Base-by-base conservation (phyloP, 23 tunicate genomes). In the Ciona savignyi region DNA sequence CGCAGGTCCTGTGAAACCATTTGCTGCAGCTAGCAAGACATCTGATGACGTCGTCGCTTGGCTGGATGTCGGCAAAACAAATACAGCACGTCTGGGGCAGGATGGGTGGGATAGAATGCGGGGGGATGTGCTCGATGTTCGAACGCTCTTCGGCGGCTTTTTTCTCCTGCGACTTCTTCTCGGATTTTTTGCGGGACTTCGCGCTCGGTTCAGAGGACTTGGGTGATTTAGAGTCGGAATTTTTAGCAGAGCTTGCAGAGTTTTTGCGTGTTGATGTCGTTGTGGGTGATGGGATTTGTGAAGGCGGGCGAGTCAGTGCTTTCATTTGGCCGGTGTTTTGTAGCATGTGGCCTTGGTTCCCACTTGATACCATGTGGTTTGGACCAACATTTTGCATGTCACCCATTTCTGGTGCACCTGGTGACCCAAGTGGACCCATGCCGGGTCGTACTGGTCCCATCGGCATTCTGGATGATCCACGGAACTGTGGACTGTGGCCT, bases 1-100 rank as follows among this genome's bases (percentile, higher is more conserved):
- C 80, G 76, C 97, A 91, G 3, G 86, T 71, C 25, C 86, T 64
- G 74, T 91, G 97, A 49, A 78, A 91, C 90, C 91, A 91, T 25
- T 27, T 51, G 9, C 72, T 80, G 69, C 97, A 91, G 70, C 97
- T 91, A 0, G 97, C 97, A n/a, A 80, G 24, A 62, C 97, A 91
- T 3, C 87, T 78, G 0, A 91, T 80, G 4, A 67, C 76, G 61
- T 84, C 86, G 21, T 91, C 97, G 27, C 15, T 27, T 21, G 79
- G 35, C 35, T 66, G 49, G 0, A 91, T 80, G 15, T 85, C 84
- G 35, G 32, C 72, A 19, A 48, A 29, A 60, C 97, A 91, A 27
- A 33, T 51, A 9, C 56, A 56, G 51, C 97, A 91, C 0, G 70
- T 76, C 67, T 91, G 87, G 22, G 85, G 85, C 23, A 70, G 74